Evolutionary conservation across 1,140 invertebrate species (phyloP).

Genomic region (Aphelenchoides fujianensis): DNA sequence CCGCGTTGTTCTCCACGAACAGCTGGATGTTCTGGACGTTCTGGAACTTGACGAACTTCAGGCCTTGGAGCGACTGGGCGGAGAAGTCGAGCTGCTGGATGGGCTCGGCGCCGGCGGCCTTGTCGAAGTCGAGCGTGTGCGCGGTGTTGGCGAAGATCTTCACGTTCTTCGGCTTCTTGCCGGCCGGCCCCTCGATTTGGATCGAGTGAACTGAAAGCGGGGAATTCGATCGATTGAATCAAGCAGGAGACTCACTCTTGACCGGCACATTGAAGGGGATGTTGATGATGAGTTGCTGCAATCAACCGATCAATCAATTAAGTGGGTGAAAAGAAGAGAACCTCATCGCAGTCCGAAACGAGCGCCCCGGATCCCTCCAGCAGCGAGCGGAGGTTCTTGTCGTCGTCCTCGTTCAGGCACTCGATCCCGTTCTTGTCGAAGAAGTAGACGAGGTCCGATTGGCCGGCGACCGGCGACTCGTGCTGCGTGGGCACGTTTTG

Average conservation of each 20-base stretch:
- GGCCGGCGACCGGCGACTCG: conserved; percentile 77
- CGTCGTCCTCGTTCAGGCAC: conserved; percentile 90
- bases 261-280: conserved; percentile 87
- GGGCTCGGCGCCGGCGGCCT: conserved; percentile 77
- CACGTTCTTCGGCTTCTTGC: conserved; percentile 85
- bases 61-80: conserved; percentile 71
- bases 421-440: conserved; percentile 85
- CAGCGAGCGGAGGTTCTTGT: conserved; percentile 77
- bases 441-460: conserved; percentile 85
- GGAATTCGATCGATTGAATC: too few species aligned
- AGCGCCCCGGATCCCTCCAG: conserved; percentile 71
- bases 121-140: conserved; percentile 91
- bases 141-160: conserved; percentile 96
- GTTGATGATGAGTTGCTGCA: conserved; percentile 85
- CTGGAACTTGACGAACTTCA: conserved; percentile 97
- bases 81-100: conserved; percentile 84
- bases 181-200: conserved; percentile 75
- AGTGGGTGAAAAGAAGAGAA: conserved; percentile 86
- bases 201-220: too few species aligned
- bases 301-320: too few species aligned
- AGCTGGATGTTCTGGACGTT: conserved; percentile 91
- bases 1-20: conserved; percentile 89
- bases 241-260: too few species aligned
- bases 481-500: conserved; percentile 77
- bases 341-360: conserved; percentile 73